These are phyloP conservation scores for Eulemur coronatus DNA, from an alignment of 2,797 vertebrate species.

Conservation along the genomic window DNA sequence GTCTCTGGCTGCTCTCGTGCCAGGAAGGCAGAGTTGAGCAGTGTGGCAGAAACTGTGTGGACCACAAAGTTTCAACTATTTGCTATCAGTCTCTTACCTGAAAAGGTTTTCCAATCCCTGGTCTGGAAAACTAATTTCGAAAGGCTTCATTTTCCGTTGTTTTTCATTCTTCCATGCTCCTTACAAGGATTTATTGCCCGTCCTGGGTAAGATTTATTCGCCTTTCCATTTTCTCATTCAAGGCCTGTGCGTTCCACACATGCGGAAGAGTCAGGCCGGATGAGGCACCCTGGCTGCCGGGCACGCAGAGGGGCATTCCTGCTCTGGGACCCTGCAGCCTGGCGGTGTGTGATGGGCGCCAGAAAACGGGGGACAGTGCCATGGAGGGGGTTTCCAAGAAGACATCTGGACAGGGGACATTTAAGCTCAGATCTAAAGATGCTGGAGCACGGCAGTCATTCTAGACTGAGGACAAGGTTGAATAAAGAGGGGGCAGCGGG, in stretches of 20 bases:
- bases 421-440: not conserved
- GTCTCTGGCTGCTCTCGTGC: not conserved
- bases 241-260: not conserved
- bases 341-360: too few species aligned
- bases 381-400: not conserved
- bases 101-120: not conserved
- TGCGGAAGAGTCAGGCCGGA: not conserved
- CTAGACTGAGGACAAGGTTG: not conserved
- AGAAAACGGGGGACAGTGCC: rapidly evolving
- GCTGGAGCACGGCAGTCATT: not conserved
- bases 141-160: not conserved
- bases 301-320: not conserved
- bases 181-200: not conserved
- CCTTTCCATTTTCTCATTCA: not conserved
- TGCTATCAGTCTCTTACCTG: not conserved
- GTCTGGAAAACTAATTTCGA: not conserved
- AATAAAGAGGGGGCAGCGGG: not conserved
- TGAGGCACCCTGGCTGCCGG: rapidly evolving
- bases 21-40: not conserved
- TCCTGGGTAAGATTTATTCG: not conserved
- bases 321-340: not conserved
- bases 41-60: not conserved
- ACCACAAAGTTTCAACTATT: not conserved
- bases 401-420: not conserved
- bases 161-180: not conserved